Evolutionary conservation across 2,797 vertebrate species (phyloP).

Genomic region (Squalus acanthias): DNA sequence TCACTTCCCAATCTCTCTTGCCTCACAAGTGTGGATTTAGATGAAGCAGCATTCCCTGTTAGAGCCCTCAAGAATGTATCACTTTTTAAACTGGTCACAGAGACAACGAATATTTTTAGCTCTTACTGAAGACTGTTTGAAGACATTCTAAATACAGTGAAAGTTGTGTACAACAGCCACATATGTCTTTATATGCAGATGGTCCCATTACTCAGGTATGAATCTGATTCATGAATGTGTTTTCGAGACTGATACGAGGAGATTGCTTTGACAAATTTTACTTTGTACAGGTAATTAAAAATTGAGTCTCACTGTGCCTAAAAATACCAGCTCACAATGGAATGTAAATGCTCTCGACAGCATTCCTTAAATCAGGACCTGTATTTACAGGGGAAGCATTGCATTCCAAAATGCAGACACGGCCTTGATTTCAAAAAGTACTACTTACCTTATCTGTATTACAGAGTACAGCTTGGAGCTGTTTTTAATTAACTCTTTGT

Average conservation of each 20-base stretch:
- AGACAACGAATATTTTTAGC: too few species aligned
- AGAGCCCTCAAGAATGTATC: neutral
- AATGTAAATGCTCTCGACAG: neutral
- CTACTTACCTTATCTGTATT: neutral
- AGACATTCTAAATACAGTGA: neutral
- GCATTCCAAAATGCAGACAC: neutral
- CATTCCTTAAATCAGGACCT: slow-evolving; percentile 9
- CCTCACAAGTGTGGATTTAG: neutral
- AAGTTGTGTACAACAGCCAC: neutral
- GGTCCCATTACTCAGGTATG: neutral
- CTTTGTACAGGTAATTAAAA: neutral
- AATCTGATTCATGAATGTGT: neutral
- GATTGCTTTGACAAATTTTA: neutral
- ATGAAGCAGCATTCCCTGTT: neutral
- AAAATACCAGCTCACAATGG: neutral
- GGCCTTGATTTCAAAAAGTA: neutral
- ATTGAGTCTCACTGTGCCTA: neutral
- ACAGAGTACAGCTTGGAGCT: neutral
- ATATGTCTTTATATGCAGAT: neutral
- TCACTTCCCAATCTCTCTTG: neutral
- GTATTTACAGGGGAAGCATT: neutral
- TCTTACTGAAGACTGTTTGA: neutral
- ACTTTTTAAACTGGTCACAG: neutral
- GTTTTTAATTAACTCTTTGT: neutral
- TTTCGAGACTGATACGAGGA: neutral